A percentile compares a stretch with the other conserved stretches of the same genome.
phyloP scores from a whole-genome alignment of 2,888 invertebrate species.

The Deilephila elpenor region DNA sequence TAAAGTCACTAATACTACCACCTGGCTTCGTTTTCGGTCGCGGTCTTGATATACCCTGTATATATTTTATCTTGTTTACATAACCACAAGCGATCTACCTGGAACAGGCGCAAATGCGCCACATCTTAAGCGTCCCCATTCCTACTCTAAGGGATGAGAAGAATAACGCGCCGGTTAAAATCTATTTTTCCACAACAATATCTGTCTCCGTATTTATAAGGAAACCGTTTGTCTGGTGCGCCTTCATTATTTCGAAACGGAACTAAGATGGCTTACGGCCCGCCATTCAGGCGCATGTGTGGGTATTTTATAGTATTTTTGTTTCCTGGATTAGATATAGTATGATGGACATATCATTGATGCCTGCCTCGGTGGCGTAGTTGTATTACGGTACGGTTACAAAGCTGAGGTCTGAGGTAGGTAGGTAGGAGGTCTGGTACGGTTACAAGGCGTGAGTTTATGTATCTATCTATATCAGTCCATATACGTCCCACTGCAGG shows the following conservation, averaged over 20 bases:
- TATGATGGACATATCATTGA: no score
- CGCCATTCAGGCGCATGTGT: conserved; percentile 45
- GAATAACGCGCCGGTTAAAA: conserved; percentile 43
- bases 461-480: no score
- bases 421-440: no score
- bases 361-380: no score
- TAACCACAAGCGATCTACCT: background rate
- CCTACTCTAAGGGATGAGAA: background rate
- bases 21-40: no score
- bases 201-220: conserved; percentile 62
- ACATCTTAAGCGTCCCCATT: conserved; percentile 14
- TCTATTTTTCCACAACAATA: conserved; percentile 60
- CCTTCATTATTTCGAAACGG: conserved; percentile 70
- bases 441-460: no score
- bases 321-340: background rate
- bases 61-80: no score
- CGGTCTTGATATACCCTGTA: no score
- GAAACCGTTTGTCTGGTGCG: conserved; percentile 61
- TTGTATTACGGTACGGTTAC: no score
- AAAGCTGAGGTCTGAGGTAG: no score
- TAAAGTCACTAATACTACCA: no score
- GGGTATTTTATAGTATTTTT: conserved; percentile 13
- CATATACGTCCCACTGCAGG: no score
- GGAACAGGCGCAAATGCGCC: background rate
- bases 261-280: conserved; percentile 56